Percentiles rank a stretch among this genome's conserved stretches.
Conservation (phyloP, 2,113 vertebrate genomes). For the Nothoprocta perdicaria region DNA sequence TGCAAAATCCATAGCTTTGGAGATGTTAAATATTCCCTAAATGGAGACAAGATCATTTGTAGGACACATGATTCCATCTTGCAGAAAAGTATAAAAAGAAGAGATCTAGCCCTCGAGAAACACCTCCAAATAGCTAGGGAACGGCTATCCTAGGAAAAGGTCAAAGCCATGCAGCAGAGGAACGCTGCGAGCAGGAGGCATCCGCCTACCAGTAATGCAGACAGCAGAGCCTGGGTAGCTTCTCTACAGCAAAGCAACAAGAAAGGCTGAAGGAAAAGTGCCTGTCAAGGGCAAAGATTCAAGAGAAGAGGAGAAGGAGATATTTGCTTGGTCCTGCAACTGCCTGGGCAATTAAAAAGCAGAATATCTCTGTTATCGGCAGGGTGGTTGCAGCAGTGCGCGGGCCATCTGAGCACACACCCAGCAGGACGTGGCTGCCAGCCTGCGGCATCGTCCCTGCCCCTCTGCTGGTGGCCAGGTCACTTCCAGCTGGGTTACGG, state of each 20-base stretch:
- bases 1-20: constrained; percentile 22
- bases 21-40: constrained; percentile 32
- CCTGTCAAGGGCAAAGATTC: constrained; percentile 24
- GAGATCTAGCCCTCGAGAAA: constrained; percentile 38
- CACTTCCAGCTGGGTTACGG: not conserved
- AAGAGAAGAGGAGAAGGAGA: not conserved
- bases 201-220: not conserved
- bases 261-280: constrained; percentile 3
- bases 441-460: not conserved
- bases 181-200: not conserved
- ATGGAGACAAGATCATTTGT: constrained; percentile 58
- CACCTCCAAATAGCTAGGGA: constrained; percentile 23
- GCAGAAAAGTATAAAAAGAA: not conserved
- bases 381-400: not conserved
- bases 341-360: not conserved
- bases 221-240: not conserved
- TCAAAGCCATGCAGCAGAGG: constrained; percentile 26
- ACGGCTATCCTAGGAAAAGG: constrained; percentile 44
- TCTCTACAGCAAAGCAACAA: not conserved
- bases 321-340: not conserved
- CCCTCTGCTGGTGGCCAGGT: not conserved
- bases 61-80: constrained; percentile 30
- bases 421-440: not conserved
- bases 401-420: not conserved
- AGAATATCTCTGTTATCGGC: accelerated